Evolutionary conservation across 2,797 vertebrate species (phyloP), one percentile per base, ranked within the genome.

Genomic region (Phalanger gymnotis): DNA sequence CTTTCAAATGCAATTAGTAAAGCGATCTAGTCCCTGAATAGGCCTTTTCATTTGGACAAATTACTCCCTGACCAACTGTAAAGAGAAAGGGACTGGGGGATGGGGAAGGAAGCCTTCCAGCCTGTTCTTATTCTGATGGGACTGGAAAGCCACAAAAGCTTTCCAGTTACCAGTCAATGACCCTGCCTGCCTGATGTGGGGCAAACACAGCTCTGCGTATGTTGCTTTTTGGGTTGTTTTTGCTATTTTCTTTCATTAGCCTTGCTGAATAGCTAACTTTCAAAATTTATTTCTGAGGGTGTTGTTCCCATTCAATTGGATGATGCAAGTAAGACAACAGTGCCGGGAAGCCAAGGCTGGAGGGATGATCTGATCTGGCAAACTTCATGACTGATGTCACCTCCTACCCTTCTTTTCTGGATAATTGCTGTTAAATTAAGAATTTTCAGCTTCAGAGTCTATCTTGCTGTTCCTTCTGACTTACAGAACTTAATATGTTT

Each of bases 11-110:
- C 98, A 98, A 98, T 99, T 99, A 98, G 98, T 97, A 98, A 98
- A 98, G 98, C 97, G 97, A 98, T 99, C 96, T 93, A 97, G 95
- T 52, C 90, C 81, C 96, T 98, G 98, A 99, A 99, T 98, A 97
- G 98, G 97, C 95, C 98, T 98, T 99, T 99, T 99, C 98, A 99
- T 96, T 97, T 98, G 98, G 97, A 98, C 98, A 99, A 99, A 99
- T 99, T 98, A 98, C 97, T 97, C 97, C 94, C 93, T 97, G 97
- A 97, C 98, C 97, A 81, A 92, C 90, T 96, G 92, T 73, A 95
- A 96, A 97, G 91, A 96, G 96, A 97, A 16, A 30, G 73, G 61
- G 28, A n/a, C 53, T 91, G 92, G 61, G 40, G 61, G 40, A 4
- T 56, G 92, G 53, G 58, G 53, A 47, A 27, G 31, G 31, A 1